These are phyloP conservation scores for Dolichoris vasculosae DNA, from an alignment of 1,140 invertebrate species.

Conservation along the genomic window DNA sequence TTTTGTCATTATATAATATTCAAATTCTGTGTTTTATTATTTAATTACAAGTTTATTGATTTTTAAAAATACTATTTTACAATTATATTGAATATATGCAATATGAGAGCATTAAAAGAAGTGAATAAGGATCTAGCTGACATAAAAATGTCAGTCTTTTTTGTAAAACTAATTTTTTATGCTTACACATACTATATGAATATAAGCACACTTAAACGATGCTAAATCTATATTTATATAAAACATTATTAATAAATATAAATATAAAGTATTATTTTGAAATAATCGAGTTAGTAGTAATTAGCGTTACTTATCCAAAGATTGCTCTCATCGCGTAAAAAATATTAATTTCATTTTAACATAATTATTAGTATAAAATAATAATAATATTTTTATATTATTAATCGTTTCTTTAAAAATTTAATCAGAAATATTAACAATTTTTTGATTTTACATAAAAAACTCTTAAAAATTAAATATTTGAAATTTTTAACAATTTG, in stretches of 20 bases:
- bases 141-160: conserved; percentile 43
- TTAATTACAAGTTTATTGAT: not conserved
- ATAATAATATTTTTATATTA: no score
- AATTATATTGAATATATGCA: not conserved
- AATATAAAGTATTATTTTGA: not conserved
- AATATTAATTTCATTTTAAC: not conserved
- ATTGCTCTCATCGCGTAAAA: not conserved
- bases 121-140: conserved; percentile 41
- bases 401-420: no score
- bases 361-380: not conserved
- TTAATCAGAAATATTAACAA: no score
- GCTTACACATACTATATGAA: not conserved
- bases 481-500: not conserved
- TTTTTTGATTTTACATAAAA: no score
- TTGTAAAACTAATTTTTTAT: not conserved
- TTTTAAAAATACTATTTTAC: conserved; percentile 37
- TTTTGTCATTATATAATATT: not conserved
- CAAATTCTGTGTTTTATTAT: not conserved
- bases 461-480: not conserved
- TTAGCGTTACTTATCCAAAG: not conserved
- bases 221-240: not conserved
- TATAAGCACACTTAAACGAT: not conserved
- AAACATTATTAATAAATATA: no score
- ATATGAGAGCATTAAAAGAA: conserved; percentile 31
- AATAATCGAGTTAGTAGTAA: not conserved